phyloP scores from a whole-genome alignment of 2,888 invertebrate species.

The Tortricodes alternella region DNA sequence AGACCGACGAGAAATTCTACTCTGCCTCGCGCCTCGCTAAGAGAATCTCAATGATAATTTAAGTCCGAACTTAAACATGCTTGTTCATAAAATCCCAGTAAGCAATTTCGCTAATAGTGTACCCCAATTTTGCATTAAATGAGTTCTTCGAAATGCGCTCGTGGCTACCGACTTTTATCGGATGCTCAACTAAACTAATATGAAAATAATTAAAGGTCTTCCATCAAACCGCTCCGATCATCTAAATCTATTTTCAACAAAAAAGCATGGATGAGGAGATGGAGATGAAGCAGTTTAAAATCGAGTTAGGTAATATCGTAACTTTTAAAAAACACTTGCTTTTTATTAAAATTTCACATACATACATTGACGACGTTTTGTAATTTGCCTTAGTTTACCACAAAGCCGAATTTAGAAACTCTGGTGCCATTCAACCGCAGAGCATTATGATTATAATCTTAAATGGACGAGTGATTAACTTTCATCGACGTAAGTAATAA shows the following conservation, averaged over 20 bases:
- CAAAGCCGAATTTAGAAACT: conserved; percentile 36
- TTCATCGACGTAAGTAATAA: conserved; percentile 32
- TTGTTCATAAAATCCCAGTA: not conserved
- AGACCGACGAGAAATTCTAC: not conserved
- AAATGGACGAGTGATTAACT: conserved; percentile 36
- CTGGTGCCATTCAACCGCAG: conserved; percentile 35
- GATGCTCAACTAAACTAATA: conserved; percentile 22
- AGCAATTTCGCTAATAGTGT: conserved; percentile 20
- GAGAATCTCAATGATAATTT: too few relatives aligned
- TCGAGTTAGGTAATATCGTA: too few relatives aligned
- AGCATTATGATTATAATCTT: conserved; percentile 35
- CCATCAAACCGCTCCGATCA: not conserved
- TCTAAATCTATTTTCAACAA: not conserved
- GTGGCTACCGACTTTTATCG: conserved; percentile 15
- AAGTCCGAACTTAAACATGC: conserved; percentile 17
- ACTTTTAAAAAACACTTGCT: conserved; percentile 14
- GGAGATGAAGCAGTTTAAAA: too few relatives aligned
- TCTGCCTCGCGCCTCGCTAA: not conserved
- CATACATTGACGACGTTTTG: conserved; percentile 32
- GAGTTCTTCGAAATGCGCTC: conserved; percentile 25
- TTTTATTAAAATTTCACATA: conserved; percentile 27
- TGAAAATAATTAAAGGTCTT: conserved; percentile 24
- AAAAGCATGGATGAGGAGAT: too few relatives aligned
- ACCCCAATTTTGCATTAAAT: conserved; percentile 20
- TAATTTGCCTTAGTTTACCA: conserved; percentile 31